A percentile compares a stretch with the other conserved stretches of the same genome.
These are phyloP conservation scores for Osmerus eperlanus DNA, from an alignment of 2,113 vertebrate species.

Conservation along the genomic window DNA sequence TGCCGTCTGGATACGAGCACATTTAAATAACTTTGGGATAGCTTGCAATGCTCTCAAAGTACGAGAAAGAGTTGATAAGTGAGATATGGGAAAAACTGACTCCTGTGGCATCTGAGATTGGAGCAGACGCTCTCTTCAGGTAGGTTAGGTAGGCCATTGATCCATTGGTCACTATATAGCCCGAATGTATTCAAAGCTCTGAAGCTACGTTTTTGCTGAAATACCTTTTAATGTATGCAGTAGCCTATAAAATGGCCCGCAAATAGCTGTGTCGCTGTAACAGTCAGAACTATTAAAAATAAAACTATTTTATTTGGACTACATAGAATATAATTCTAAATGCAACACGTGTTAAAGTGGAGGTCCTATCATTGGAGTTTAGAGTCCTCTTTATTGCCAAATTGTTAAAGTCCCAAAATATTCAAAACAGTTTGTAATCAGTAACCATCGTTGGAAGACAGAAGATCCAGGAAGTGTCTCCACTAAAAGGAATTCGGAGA, in stretches of 20 bases:
- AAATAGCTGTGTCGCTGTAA: no score
- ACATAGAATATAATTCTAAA: no score
- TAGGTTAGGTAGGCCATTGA: constrained; percentile 37
- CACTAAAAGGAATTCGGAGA: no score
- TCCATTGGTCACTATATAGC: no score
- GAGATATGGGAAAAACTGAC: constrained; percentile 58
- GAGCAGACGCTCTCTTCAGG: constrained; percentile 71
- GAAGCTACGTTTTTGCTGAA: not conserved
- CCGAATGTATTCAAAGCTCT: not conserved
- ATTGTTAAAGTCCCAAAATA: not conserved
- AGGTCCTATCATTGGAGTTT: no score
- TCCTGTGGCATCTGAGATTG: constrained; percentile 66
- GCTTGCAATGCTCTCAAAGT: constrained; percentile 62
- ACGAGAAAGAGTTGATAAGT: constrained; percentile 64
- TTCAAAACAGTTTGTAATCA: not conserved
- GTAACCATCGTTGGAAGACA: not conserved
- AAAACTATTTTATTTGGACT: no score
- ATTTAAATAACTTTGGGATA: not conserved
- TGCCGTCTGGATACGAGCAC: not conserved
- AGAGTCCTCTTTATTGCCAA: no score
- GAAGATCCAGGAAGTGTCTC: no score
- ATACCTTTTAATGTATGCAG: not conserved
- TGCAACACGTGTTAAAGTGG: not conserved
- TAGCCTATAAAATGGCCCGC: no score
- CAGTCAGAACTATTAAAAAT: no score